Percentiles rank a stretch among this genome's conserved stretches.
Evolutionary conservation across 2,888 invertebrate genomes (phyloP).

Genomic region (Drosophila phalerata): DNA sequence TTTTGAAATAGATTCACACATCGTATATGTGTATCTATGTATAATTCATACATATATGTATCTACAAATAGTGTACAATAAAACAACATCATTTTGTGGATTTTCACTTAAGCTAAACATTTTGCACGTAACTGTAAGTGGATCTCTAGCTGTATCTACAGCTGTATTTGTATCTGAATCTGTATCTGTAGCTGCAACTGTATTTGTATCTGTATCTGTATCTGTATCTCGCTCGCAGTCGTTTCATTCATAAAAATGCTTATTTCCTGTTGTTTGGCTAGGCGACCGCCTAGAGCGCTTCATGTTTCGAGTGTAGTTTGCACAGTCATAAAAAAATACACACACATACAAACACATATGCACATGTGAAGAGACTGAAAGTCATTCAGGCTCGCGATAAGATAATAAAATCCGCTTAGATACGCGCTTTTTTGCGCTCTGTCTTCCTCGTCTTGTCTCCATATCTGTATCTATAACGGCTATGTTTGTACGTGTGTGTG

Average conservation of each 20-base stretch:
- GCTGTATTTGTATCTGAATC: constrained; percentile 10
- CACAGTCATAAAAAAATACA: constrained; percentile 70
- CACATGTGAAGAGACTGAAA: constrained; percentile 37
- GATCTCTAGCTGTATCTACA: constrained; percentile 33
- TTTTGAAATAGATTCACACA: constrained; percentile 46
- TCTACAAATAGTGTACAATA: constrained; percentile 1
- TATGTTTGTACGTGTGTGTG: not conserved
- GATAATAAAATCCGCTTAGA: constrained; percentile 81
- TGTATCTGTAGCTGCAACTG: constrained; percentile 24
- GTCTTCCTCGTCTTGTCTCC: constrained; percentile 33
- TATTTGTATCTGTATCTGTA: constrained; percentile 30
- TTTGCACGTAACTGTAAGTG: constrained; percentile 65
- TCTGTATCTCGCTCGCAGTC: constrained; percentile 59
- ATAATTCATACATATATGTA: constrained; percentile 5
- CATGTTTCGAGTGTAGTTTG: constrained; percentile 70
- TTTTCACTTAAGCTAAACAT: constrained; percentile 62
- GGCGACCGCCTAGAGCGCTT: constrained; percentile 66
- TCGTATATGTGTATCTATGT: constrained; percentile 7
- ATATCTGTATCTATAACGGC: constrained; percentile 21
- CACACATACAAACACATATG: constrained; percentile 24
- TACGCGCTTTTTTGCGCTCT: constrained; percentile 68
- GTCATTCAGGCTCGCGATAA: constrained; percentile 74
- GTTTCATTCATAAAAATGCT: constrained; percentile 82
- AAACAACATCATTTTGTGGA: constrained; percentile 29
- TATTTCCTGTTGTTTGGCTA: constrained; percentile 80